Evolutionary conservation across 2,113 vertebrate species (phyloP).

Genomic region (Ciconia boyciana): DNA sequence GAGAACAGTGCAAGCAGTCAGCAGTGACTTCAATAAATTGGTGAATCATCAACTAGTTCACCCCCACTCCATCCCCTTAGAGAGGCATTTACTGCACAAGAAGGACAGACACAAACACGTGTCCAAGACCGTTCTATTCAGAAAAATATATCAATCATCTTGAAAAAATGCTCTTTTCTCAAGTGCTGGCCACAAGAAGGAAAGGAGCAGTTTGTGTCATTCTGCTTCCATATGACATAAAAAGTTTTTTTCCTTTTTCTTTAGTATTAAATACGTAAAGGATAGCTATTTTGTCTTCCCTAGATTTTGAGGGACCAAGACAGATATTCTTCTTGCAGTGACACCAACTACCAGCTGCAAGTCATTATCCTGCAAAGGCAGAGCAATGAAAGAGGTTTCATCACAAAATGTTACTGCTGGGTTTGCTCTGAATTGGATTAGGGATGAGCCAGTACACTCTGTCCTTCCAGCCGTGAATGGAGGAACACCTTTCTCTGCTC

Average conservation of each 20-base stretch:
- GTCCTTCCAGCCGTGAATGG: fast-evolving
- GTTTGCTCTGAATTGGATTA: neutral
- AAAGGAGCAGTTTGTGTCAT: neutral
- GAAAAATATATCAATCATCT: neutral
- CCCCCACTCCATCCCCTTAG: neutral
- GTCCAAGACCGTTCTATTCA: neutral
- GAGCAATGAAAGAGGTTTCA: neutral
- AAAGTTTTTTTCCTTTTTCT: neutral
- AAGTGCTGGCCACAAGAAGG: neutral
- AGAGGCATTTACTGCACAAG: neutral
- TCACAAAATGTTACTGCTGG: neutral
- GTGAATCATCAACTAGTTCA: neutral
- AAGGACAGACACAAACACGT: neutral
- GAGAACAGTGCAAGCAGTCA: neutral
- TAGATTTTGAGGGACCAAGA: neutral
- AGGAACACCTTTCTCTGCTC: neutral
- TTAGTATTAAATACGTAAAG: neutral
- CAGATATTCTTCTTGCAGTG: neutral
- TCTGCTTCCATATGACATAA: neutral
- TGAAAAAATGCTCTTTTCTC: neutral
- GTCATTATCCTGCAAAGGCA: neutral
- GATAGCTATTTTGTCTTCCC: neutral
- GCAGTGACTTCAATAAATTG: neutral
- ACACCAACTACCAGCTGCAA: neutral
- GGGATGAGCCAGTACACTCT: neutral